Percentiles rank a stretch among this genome's conserved stretches.
These are phyloP conservation scores for Tachina lurida DNA, from an alignment of 2,888 invertebrate species.

Conservation along the genomic window DNA sequence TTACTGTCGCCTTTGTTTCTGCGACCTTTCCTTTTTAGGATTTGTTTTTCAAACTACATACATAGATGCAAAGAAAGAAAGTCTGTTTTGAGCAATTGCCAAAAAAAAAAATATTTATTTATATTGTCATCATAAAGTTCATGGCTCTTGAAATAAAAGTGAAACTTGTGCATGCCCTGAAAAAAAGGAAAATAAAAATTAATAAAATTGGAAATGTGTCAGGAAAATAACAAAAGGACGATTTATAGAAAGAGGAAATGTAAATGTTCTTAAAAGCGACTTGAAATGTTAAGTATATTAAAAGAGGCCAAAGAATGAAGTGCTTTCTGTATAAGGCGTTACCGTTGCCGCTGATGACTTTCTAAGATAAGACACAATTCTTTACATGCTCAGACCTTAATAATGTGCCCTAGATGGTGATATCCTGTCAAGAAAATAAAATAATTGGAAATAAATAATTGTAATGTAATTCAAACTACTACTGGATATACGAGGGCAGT, in stretches of 20 bases:
- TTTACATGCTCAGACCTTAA: too few relatives aligned
- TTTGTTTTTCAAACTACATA: not conserved
- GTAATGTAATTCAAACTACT: too few relatives aligned
- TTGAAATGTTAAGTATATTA: not conserved
- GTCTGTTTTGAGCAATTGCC: slow-evolving; percentile 56
- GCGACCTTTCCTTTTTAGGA: not conserved
- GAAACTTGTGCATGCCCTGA: slow-evolving; percentile 34
- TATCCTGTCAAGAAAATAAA: too few relatives aligned
- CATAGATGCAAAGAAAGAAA: not conserved
- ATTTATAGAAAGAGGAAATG: not conserved
- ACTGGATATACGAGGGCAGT: too few relatives aligned
- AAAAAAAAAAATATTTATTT: slow-evolving; percentile 54
- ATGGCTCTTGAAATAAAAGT: slow-evolving; percentile 60
- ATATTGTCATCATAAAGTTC: slow-evolving; percentile 63
- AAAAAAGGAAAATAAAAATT: slow-evolving; percentile 16
- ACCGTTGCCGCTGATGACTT: not conserved
- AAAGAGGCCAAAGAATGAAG: not conserved
- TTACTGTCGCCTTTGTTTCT: slow-evolving; percentile 27
- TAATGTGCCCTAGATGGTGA: too few relatives aligned
- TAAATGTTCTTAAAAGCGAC: not conserved
- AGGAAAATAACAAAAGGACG: slow-evolving; percentile 21
- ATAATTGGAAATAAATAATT: too few relatives aligned
- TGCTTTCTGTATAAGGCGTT: not conserved
- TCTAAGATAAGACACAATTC: not conserved
- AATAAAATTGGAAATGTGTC: slow-evolving; percentile 43